A percentile compares a stretch with the other conserved stretches of the same genome.
phyloP scores from a whole-genome alignment of 2,113 vertebrate species.

The Peromyscus leucopus region DNA sequence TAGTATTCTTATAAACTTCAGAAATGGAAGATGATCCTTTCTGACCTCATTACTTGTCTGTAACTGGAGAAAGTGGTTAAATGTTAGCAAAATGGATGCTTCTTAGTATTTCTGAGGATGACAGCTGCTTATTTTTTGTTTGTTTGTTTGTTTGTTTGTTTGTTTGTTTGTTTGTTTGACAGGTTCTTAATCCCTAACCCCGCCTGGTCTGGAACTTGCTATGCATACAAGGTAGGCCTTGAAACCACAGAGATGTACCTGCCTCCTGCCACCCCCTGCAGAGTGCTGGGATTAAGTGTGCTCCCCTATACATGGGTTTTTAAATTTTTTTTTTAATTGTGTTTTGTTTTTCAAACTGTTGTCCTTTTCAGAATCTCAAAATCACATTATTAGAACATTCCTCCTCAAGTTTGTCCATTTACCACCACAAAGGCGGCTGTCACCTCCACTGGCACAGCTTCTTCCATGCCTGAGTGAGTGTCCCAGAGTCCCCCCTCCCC shows the following conservation, averaged over 20 bases:
- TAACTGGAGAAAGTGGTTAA: not conserved
- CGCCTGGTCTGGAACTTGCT: not conserved
- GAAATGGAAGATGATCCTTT: not conserved
- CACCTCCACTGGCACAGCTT: not conserved
- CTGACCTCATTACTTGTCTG: not conserved
- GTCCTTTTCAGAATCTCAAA: not conserved
- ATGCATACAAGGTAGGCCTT: not conserved
- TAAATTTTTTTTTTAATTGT: not conserved
- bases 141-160: not conserved
- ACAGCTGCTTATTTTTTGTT: not conserved
- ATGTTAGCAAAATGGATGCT: constrained; percentile 21
- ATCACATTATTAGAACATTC: not conserved
- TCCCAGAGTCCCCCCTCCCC: not conserved
- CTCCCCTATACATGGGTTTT: not conserved
- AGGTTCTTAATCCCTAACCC: not conserved
- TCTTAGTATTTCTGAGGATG: not conserved
- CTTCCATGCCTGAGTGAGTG: not conserved
- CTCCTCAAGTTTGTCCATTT: constrained; percentile 8
- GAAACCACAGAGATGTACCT: not conserved
- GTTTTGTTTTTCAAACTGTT: not conserved
- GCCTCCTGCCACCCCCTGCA: not conserved
- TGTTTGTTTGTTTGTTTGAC: not conserved
- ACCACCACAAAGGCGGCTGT: not conserved
- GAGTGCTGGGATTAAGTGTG: not conserved
- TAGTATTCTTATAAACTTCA: not conserved